Base-by-base conservation (phyloP, 35 echinoderm and acorn worm species). In the Lytechinus pictus region DNA sequence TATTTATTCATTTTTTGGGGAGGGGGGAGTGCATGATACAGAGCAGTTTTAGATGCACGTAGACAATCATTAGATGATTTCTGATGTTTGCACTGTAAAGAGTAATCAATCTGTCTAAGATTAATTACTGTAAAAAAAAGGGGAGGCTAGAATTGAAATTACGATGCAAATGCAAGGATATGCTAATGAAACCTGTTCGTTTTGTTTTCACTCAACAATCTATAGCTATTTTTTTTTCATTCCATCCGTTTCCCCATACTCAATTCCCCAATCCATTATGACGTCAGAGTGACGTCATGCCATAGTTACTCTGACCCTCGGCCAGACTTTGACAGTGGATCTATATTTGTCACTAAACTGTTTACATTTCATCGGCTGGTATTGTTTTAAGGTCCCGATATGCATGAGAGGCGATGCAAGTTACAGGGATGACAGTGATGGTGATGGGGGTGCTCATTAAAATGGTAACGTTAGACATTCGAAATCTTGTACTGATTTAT, bases 331-430 rank as follows among this genome's bases (percentile, higher is more conserved):
- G 21, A 79, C 66, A 19, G 66, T 79, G 66, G 66, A 79, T 16
- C 66, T 79, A 79, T 79, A 79, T 79, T 79, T 79, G 66, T 79
- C 66, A 79, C 66, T 79, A 4, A 79, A 79, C 4, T 79, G 66
- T 79, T 79, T 79, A 79, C 66, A 79, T 79, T 79, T 79, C 66
- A n/a, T 79, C 66, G 66, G 16, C 1, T 79, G 66, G 66, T 79
- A 79, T 79, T 79, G 66, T 79, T 79, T 79, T 79, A 79, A 79
- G 66, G n/a, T 71, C 61, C 61, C 61, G 61, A 71, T 79, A 79
- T n/a, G 66, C 66, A 79, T 79, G 66, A 19, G 19, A 24, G 66
- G 16, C 66, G 66, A 79, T 79, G 16, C 16, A 79, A 44, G 66
- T 79, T 79, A 79, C 66, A 24, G n/a, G 66, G 66, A n/a, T 79